Evolutionary conservation across 2,797 vertebrate species (phyloP).

Genomic region (Rhynchonycteris naso): DNA sequence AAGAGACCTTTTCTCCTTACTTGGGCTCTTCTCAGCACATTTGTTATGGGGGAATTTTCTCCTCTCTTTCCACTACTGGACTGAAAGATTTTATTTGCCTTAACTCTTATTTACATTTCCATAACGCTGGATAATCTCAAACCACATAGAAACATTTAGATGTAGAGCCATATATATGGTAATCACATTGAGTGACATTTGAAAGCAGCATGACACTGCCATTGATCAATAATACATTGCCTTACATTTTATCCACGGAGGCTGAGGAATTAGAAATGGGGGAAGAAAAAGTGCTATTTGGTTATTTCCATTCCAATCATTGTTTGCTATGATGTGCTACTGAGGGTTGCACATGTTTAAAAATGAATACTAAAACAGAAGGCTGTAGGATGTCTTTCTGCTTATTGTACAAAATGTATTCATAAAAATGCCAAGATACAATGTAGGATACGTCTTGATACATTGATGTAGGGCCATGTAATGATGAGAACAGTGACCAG

Average conservation of each 20-base stretch:
- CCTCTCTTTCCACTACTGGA: background rate
- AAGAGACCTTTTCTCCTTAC: background rate
- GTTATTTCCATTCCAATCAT: slow-evolving; percentile 35
- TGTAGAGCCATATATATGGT: slow-evolving; percentile 18
- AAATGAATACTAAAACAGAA: slow-evolving; percentile 5
- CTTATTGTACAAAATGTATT: slow-evolving; percentile 31
- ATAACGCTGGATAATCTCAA: slow-evolving; percentile 37
- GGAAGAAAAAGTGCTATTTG: background rate
- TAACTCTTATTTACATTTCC: slow-evolving; percentile 48
- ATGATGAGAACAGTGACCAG: background rate
- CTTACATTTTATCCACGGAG: slow-evolving; percentile 36
- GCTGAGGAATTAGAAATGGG: slow-evolving; percentile 11
- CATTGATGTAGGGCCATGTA: background rate
- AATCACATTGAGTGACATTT: slow-evolving; percentile 66
- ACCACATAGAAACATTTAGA: slow-evolving; percentile 30
- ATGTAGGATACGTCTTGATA: background rate
- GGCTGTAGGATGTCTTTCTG: background rate
- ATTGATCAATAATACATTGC: slow-evolving; percentile 72
- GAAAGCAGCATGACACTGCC: background rate
- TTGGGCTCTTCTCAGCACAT: background rate
- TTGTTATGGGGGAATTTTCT: background rate
- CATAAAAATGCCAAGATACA: background rate
- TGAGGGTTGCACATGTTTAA: slow-evolving; percentile 10
- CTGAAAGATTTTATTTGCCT: background rate
- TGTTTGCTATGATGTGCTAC: background rate